Base-by-base conservation (phyloP, 2,888 invertebrate genomes). In the Polymixis flavicincta region DNA sequence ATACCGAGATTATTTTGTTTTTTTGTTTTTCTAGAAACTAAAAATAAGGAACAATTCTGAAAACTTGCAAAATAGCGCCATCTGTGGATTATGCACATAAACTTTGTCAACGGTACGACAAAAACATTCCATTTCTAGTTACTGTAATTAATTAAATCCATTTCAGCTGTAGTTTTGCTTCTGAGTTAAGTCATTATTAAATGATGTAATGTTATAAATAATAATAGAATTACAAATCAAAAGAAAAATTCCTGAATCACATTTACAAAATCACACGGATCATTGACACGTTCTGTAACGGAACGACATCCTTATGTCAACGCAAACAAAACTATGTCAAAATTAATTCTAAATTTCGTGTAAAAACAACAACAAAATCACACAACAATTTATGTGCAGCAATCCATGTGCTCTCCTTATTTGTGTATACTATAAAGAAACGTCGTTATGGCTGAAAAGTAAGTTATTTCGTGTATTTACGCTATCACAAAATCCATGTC, bases 251-350 rank as follows among this genome's bases (percentile, higher is more conserved):
- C 17, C 4, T 0, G 0, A n/a, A 25, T 37, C 28, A 13, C 37
- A 22, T 14, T 0, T 13, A 28, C 28, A 59, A 59, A 71, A 70
- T 71, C 71, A 68, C 71, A 77, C 73, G 74, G 80, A 25, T 68
- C 48, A 75, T 61, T 64, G 32, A 71, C 65, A 66, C 64, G 25
- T 67, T 74, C 8, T 78, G 69, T 67, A 87, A 88, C 82, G 87
- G 80, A 91, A 88, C 86, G 88, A 80, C 71, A 87, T 89, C 85
- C 92, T 91, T 90, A 93, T 95, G 96, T 96, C 96, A 96, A 95
- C 94, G 95, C 95, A 95, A 95, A 96, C 94, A 95, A 95, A 95
- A 95, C 92, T 94, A 94, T 94, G 95, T 95, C 95, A 95, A 95
- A 94, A 94, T 90, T 93, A 93, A 89, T 94, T 94, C 93, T 93